Conservation (phyloP, 2,888 invertebrate genomes). For the Eretmocerus hayati region DNA sequence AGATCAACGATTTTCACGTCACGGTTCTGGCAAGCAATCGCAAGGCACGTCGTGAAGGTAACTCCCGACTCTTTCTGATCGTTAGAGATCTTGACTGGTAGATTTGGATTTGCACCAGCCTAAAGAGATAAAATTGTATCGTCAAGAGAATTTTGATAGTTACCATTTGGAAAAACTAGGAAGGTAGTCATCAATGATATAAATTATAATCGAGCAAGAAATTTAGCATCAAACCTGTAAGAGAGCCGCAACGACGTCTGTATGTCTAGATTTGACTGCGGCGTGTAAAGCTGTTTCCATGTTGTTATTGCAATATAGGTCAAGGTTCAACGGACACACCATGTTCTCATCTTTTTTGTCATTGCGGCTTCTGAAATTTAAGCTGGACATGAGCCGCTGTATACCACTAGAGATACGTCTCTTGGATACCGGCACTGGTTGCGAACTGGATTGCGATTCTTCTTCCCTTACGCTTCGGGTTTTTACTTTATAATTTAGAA, state of each 20-base stretch:
- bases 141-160: too few relatives aligned
- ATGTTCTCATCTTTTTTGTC: conserved; percentile 49
- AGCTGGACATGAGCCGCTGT: conserved; percentile 77
- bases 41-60: conserved; percentile 51
- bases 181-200: too few relatives aligned
- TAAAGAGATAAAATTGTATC: conserved; percentile 33
- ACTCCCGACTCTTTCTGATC: conserved; percentile 42
- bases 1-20: conserved; percentile 69
- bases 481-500: conserved; percentile 66
- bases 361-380: conserved; percentile 57
- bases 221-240: conserved; percentile 57
- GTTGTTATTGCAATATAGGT: conserved; percentile 67
- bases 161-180: too few relatives aligned
- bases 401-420: conserved; percentile 80
- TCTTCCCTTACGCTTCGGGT: conserved; percentile 51
- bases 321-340: conserved; percentile 65
- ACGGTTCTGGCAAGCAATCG: conserved; percentile 63
- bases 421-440: conserved; percentile 45
- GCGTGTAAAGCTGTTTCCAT: conserved; percentile 79
- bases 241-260: conserved; percentile 62
- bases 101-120: conserved; percentile 77
- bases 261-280: conserved; percentile 70
- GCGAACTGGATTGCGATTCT: conserved; percentile 30
- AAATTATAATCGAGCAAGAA: too few relatives aligned
- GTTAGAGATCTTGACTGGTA: conserved; percentile 54